phyloP scores from a whole-genome alignment of 2,113 vertebrate genomes.

The Leucopsar rothschildi region DNA sequence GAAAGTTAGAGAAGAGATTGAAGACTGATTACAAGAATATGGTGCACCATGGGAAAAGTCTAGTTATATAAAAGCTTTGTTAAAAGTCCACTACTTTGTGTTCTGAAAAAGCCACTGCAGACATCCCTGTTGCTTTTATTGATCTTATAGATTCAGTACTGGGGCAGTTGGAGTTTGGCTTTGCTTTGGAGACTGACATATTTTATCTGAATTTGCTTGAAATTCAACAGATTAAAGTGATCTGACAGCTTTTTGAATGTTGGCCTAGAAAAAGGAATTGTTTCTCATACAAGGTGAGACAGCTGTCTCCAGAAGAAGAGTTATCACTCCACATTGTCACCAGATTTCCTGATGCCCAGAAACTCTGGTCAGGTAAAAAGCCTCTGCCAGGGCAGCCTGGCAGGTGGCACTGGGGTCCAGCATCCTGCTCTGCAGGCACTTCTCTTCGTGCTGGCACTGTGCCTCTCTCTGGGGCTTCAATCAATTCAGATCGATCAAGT shows the following conservation, averaged over 20 bases:
- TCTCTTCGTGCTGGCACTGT: neutral
- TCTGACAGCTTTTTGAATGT: constrained; percentile 28
- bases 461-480: neutral
- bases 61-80: constrained; percentile 1
- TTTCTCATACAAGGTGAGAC: constrained; percentile 39
- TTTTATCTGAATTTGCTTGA: neutral
- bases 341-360: neutral
- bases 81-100: neutral
- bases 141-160: constrained; percentile 34
- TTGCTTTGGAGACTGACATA: neutral
- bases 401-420: fast-evolving
- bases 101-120: constrained; percentile 1
- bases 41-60: neutral
- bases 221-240: constrained; percentile 31
- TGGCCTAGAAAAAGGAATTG: constrained; percentile 5
- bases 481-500: neutral
- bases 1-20: constrained; percentile 16
- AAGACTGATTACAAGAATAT: constrained; percentile 17
- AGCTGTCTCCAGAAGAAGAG: constrained; percentile 27
- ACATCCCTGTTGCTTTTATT: constrained; percentile 3
- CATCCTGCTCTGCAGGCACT: too few relatives aligned
- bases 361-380: neutral
- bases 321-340: neutral
- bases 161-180: constrained; percentile 6
- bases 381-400: neutral